Base-by-base conservation (phyloP, 2,113 vertebrate genomes). In the Ranitomeya imitator region DNA sequence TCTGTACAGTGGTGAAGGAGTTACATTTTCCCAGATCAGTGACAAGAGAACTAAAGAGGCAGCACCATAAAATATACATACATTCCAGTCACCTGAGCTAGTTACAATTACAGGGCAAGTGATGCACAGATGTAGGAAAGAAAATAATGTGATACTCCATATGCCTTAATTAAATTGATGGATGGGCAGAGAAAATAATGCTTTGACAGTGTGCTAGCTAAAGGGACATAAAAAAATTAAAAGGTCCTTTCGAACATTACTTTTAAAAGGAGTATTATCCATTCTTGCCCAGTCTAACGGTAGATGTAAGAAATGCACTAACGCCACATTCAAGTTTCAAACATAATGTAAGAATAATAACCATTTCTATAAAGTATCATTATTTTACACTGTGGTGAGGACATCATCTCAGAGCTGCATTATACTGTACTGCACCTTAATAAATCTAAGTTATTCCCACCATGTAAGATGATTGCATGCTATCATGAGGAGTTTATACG, bases 91-190 rank as follows among this genome's bases (percentile, higher is more conserved):
- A 74, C 52, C 63, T 60, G 79, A 82, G 78, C 65, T 73, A 16
- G 31, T 19, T 61, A 83, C 21, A 74, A 74, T 45, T 82, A 82
- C 79, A 87, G 54, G 54, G 26, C 26, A 13, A 76, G 59, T 19
- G 54, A 82, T n/a, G 21, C 55, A 74, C 37, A 45, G 37, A 45
- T 45, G 37, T 45, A 45, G 37, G 37, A 45, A 45, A 45, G 31
- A 83, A 12, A 83, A 52, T 51, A 81, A 82, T 82, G 65, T 37
- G 65, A 87, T 80, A 81, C 86, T 60, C 86, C 31, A 55, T 59
- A 82, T 52, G 26, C 23, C 60, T 74, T 87, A 81, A 87, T 87
- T 87, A 87, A 88, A 83, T 67, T 67, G 80, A 83, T 88, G 57
- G 65, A 88, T 83, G 71, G 77, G 86, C 67, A 76, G 79, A 74